Evolutionary conservation across 2,888 invertebrate species (phyloP).

Genomic region (Metalampra italica): DNA sequence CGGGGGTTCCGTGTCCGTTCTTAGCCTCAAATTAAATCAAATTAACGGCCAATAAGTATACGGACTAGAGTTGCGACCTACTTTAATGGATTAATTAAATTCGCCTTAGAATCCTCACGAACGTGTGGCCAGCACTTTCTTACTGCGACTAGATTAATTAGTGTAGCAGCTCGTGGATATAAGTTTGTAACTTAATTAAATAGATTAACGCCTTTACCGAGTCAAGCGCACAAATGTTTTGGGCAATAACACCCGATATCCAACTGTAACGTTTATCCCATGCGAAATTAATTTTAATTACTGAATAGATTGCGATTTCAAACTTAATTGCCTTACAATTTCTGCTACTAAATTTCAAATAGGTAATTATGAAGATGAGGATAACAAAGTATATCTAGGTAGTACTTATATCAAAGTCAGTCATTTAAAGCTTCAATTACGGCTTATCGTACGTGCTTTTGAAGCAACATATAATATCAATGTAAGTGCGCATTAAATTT

Average conservation of each 20-base stretch:
- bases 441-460: slow-evolving; percentile 20
- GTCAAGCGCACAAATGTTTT: too few species aligned
- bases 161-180: too few species aligned
- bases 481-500: slow-evolving; percentile 29
- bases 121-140: too few species aligned
- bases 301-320: not conserved
- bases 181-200: too few species aligned
- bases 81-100: too few species aligned
- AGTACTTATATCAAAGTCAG: too few species aligned
- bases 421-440: slow-evolving; percentile 21
- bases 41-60: too few species aligned
- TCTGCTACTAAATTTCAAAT: slow-evolving; percentile 7
- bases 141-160: too few species aligned
- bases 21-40: too few species aligned
- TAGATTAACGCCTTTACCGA: too few species aligned
- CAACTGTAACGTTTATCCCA: not conserved
- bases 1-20: not conserved
- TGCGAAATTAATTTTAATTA: not conserved
- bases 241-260: not conserved
- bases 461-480: slow-evolving; percentile 33
- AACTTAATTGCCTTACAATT: not conserved
- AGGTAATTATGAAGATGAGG: slow-evolving; percentile 11
- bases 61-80: too few species aligned
- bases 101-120: too few species aligned
- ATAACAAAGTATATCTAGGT: slow-evolving; percentile 17